A percentile compares a stretch with the other conserved stretches of the same genome.
phyloP scores from a whole-genome alignment of 2,113 vertebrate species.

The Corythornis cristatus region DNA sequence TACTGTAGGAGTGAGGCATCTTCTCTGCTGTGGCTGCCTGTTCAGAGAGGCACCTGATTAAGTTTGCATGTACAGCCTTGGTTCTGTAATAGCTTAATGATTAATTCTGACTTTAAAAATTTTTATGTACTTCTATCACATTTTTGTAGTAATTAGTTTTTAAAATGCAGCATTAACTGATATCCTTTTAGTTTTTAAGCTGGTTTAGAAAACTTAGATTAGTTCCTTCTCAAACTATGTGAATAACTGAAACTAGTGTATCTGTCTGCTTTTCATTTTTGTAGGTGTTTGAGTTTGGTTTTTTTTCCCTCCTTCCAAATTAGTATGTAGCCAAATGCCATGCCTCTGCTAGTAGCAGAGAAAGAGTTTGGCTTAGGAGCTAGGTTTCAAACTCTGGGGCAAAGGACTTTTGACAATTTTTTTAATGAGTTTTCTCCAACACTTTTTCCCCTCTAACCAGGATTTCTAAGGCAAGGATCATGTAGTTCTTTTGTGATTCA shows the following conservation, averaged over 20 bases:
- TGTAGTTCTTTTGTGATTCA: accelerated
- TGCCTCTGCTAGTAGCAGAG: background rate
- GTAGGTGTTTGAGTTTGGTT: background rate
- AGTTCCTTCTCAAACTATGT: background rate
- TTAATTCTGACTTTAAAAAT: background rate
- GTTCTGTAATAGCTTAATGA: background rate
- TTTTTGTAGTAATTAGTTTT: background rate
- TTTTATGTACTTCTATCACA: background rate
- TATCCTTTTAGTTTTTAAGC: background rate
- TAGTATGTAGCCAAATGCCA: background rate
- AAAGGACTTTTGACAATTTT: background rate
- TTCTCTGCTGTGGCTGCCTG: background rate
- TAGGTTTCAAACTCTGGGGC: background rate
- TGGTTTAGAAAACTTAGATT: background rate
- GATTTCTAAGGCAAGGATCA: background rate
- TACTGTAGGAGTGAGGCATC: background rate
- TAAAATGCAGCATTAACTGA: background rate
- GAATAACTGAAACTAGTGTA: background rate
- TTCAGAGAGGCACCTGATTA: background rate
- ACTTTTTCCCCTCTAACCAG: background rate
- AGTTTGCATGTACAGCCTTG: background rate
- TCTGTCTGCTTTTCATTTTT: background rate
- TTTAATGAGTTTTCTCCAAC: background rate
- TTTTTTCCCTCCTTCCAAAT: background rate
- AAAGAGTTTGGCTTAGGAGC: background rate